A percentile compares a stretch with the other conserved stretches of the same genome.
These are phyloP conservation scores for Ramphastos sulfuratus DNA, from an alignment of 2,113 vertebrate genomes.

Conservation along the genomic window DNA sequence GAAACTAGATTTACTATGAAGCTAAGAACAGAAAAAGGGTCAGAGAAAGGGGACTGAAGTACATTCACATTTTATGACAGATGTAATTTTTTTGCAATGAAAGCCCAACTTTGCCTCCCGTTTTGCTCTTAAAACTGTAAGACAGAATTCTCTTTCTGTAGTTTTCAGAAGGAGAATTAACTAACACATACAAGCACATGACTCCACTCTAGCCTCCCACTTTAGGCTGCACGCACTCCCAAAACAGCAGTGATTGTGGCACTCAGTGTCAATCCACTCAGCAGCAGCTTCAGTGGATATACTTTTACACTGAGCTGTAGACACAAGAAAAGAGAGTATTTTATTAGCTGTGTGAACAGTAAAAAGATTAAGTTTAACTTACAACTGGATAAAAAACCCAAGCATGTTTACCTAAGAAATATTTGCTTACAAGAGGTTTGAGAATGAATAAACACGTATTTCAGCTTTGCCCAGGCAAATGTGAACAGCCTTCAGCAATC, in stretches of 20 bases:
- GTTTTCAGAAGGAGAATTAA: background rate
- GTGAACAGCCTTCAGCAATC: background rate
- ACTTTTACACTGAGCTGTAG: background rate
- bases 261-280: background rate
- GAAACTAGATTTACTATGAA: background rate
- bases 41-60: background rate
- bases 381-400: background rate
- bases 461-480: conserved; percentile 1
- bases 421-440: background rate
- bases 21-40: background rate
- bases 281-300: background rate
- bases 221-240: background rate
- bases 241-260: background rate
- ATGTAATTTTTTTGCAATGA: background rate
- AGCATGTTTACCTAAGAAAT: background rate
- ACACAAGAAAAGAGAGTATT: background rate
- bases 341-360: background rate
- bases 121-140: background rate
- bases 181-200: background rate
- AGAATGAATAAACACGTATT: background rate
- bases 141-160: background rate
- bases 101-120: background rate
- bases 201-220: background rate
- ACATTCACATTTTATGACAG: background rate
- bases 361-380: background rate